Evolutionary conservation across 2,797 vertebrate genomes (phyloP).

Genomic region (Acipenser oxyrinchus): DNA sequence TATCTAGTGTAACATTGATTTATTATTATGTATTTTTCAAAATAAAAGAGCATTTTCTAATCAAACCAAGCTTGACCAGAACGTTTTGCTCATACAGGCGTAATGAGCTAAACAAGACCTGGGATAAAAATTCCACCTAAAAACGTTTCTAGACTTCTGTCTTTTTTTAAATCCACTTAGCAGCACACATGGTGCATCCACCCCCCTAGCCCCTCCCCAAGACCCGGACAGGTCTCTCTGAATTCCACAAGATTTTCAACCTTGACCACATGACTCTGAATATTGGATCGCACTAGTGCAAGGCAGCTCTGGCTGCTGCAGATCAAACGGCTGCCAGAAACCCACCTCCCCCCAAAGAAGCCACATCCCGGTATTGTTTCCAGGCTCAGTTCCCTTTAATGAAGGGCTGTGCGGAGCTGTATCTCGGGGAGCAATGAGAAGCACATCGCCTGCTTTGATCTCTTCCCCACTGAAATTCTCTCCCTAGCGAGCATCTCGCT

Average conservation of each 20-base stretch:
- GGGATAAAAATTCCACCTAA: neutral
- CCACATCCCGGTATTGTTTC: slow-evolving; percentile 33
- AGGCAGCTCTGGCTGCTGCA: slow-evolving; percentile 10
- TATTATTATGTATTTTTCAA: too few relatives aligned
- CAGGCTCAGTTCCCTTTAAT: slow-evolving; percentile 57
- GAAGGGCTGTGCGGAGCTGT: slow-evolving; percentile 61
- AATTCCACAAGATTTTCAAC: slow-evolving; percentile 1
- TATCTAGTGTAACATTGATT: too few relatives aligned
- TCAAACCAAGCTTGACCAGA: too few relatives aligned
- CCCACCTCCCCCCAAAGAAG: slow-evolving; percentile 35
- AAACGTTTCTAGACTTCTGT: neutral
- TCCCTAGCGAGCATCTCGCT: slow-evolving; percentile 54
- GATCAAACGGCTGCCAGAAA: slow-evolving; percentile 37
- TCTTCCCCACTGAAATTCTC: slow-evolving; percentile 56
- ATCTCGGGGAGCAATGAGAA: slow-evolving; percentile 63
- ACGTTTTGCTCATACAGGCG: too few relatives aligned
- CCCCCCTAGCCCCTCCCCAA: neutral
- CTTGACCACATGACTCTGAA: slow-evolving; percentile 7
- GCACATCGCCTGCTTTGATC: slow-evolving; percentile 73
- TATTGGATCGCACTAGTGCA: slow-evolving; percentile 14
- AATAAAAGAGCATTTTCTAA: too few relatives aligned
- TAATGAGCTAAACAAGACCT: too few relatives aligned
- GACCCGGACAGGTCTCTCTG: neutral
- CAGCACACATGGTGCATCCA: neutral
- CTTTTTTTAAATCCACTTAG: neutral